These are phyloP conservation scores for Gonatopus flavifemur DNA, from an alignment of 1,140 invertebrate genomes.

Conservation along the genomic window DNA sequence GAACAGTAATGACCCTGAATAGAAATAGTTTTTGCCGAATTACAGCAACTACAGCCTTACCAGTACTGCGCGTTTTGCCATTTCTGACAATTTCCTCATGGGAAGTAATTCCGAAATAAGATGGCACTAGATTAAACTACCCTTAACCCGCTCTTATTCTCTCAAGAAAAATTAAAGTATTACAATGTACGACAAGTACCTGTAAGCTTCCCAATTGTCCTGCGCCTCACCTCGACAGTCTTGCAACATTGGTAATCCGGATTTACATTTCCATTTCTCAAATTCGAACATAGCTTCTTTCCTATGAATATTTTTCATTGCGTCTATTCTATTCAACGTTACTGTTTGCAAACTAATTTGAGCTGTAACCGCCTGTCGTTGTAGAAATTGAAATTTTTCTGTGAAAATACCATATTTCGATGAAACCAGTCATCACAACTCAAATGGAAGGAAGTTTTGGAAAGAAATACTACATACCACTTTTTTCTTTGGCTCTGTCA, in stretches of 20 bases:
- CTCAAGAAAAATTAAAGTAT: too few relatives aligned
- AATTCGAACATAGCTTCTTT: constrained; percentile 67
- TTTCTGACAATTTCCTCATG: too few relatives aligned
- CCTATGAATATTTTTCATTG: constrained; percentile 60
- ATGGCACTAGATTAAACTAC: too few relatives aligned
- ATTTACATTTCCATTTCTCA: constrained; percentile 63
- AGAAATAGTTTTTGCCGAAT: too few relatives aligned
- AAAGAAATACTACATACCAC: constrained; percentile 46
- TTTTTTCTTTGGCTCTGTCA: constrained; percentile 57
- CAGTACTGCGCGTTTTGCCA: too few relatives aligned
- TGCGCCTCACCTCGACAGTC: constrained; percentile 27
- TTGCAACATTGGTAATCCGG: constrained; percentile 37
- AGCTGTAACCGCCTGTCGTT: constrained; percentile 62
- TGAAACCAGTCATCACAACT: too few relatives aligned
- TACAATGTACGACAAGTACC: constrained; percentile 25
- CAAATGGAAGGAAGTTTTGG: too few relatives aligned
- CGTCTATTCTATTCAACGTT: constrained; percentile 61
- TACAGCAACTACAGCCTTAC: too few relatives aligned
- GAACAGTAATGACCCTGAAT: too few relatives aligned
- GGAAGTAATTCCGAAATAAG: too few relatives aligned
- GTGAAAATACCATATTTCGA: too few relatives aligned
- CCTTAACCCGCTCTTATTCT: too few relatives aligned
- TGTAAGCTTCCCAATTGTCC: constrained; percentile 40
- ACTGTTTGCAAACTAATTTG: constrained; percentile 64
- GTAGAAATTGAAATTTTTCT: constrained; percentile 50